Evolutionary conservation across 2,888 invertebrate species (phyloP), one percentile per base, ranked within the genome.

Genomic region (Trachelus iudaicus): DNA sequence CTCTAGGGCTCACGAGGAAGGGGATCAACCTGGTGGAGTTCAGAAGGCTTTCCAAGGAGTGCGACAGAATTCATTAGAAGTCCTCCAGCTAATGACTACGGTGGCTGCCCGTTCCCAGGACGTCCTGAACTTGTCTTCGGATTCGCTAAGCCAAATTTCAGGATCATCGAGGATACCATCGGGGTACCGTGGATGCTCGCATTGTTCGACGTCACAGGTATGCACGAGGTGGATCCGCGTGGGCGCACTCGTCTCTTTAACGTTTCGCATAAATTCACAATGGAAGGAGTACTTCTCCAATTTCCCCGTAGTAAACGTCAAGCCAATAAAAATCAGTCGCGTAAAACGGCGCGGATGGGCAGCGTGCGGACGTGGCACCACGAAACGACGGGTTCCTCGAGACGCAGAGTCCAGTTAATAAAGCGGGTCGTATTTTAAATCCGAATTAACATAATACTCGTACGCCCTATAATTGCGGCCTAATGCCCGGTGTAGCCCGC

Each of bases 41-140:
- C 75, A 71, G 79, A 77, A 78, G 79, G 78, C 78, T 82, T 81
- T 81, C 83, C 74, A 79, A 75, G 75, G 79, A 79, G 85, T 82
- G 85, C 86, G 86, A 86, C 81, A 86, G 88, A 89, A 89, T 89
- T 89, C 89, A 89, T 89, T 89, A 88, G 85, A 83, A 81, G 84
- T 85, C 83, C 85, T 84, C 84, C 83, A 83, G 85, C 87, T 89
- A 89, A 89, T 89, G 87, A 87, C 88, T 85, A 84, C 82, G 83
- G 84, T 81, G 82, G 84, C 86, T 87, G 87, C 86, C 82, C 86
- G 56, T 56, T 23, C 23, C 40, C 23, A 56, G 40, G 6, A 56
- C 40, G 40, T 23, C 40, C 23, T 56, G 56, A 56, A 9, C 56
- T 23, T 56, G 9, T 23, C 9, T 56, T 1, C 56, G 2, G 56